phyloP scores from a whole-genome alignment of 2,797 vertebrate species.

The Neosilurus mollespiculum region DNA sequence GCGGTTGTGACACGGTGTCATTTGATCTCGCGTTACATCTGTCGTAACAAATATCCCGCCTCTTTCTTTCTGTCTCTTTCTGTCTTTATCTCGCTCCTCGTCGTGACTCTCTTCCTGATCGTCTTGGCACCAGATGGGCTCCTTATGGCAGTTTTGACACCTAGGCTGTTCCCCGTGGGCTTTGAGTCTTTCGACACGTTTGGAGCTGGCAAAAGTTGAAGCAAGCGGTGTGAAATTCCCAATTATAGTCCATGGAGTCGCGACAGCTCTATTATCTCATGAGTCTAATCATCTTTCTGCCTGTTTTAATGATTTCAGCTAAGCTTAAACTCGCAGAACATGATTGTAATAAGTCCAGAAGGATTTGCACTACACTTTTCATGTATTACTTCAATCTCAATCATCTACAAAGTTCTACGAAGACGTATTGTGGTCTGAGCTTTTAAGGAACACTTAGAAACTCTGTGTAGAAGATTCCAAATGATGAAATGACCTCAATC shows the following conservation, averaged over 20 bases:
- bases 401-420: neutral
- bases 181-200: slow-evolving; percentile 59
- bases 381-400: neutral
- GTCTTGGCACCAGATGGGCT: slow-evolving; percentile 71
- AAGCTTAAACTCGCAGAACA: neutral
- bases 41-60: slow-evolving; percentile 63
- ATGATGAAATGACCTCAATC: neutral
- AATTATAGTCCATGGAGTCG: slow-evolving; percentile 56
- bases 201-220: slow-evolving; percentile 53
- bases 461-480: neutral
- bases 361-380: neutral
- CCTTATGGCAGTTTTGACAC: slow-evolving; percentile 70
- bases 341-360: neutral
- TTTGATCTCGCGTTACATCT: slow-evolving; percentile 64
- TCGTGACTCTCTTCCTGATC: slow-evolving; percentile 52
- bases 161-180: slow-evolving; percentile 56
- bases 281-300: slow-evolving; percentile 20
- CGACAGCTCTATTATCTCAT: slow-evolving; percentile 37
- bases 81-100: neutral
- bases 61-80: slow-evolving; percentile 45
- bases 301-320: neutral
- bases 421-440: neutral
- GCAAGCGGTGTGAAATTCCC: slow-evolving; percentile 60
- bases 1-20: slow-evolving; percentile 56
- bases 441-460: neutral